Evolutionary conservation across 1,140 invertebrate genomes (phyloP), one percentile per base, ranked within the genome.

Genomic region (Drosophila leontia): DNA sequence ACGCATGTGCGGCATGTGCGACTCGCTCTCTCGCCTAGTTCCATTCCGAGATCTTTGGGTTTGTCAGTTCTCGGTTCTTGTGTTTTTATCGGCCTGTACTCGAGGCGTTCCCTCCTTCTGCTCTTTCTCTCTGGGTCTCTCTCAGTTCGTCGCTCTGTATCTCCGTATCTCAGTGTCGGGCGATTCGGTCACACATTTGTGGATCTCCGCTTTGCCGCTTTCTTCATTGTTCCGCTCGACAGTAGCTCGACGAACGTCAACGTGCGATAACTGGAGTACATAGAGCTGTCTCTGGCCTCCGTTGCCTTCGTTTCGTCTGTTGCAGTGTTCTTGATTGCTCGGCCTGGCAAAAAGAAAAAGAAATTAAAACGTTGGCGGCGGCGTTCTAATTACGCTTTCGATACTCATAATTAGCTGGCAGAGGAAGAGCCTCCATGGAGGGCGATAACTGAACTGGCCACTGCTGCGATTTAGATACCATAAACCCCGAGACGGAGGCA

Each of bases 261-360:
- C 55, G 70, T 64, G 84, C 76, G 83, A 88, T 87, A 87, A 83
- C 84, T 87, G 83, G 76, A 87, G 76, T 80, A 83, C 62, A 79
- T 48, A 76, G 65, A 41, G 34, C 48, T 48, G 72, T 75, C 13
- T 39, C 47, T 34, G 68, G 39, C 42, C 65, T 60, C 47, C 15
- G 50, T 34, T 34, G 37, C 42, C 64, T 70, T 39, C 23, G 48
- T 19, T 35, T 17, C 23, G 55, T 59, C 42, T 59, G 56, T 47
- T 41, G 32, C 44, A 39, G 26, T 53, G 51, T 72, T 58, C 69
- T 56, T 42, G 58, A 75, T 75, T 75, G 53, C 74, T 32, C 35
- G 32, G 51, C 15, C 60, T 17, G 71, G 26, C 69, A 44, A 44
- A 62, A 67, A 68, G 26, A 41, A 59, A 75, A 78, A 78, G 41